Percentiles rank a stretch among this genome's conserved stretches.
Conservation (phyloP, 2,888 invertebrate species). For the Caenorhabditis afra region DNA sequence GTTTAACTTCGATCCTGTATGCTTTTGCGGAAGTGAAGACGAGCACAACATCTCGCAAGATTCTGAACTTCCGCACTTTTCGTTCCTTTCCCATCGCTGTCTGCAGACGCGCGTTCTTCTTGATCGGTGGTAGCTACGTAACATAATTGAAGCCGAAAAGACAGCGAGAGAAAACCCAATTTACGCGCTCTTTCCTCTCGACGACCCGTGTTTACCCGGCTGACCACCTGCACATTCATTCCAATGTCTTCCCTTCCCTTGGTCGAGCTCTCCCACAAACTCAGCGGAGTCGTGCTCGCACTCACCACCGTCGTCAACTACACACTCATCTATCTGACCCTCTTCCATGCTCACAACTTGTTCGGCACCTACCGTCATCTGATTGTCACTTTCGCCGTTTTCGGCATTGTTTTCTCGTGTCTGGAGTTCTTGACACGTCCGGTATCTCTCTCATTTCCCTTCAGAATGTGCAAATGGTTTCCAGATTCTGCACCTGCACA, state of each 20-base stretch:
- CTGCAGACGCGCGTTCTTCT: neutral
- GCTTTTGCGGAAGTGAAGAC: too few relatives aligned
- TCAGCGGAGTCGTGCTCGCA: constrained; percentile 6
- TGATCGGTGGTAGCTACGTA: constrained; percentile 7
- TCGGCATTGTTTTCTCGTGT: constrained; percentile 19
- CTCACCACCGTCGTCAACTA: constrained; percentile 24
- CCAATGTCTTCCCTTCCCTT: constrained; percentile 14
- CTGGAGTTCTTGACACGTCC: constrained; percentile 18
- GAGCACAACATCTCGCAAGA: too few relatives aligned
- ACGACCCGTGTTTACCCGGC: neutral
- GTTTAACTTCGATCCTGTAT: too few relatives aligned
- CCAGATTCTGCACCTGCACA: constrained; percentile 17
- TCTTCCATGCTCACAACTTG: constrained; percentile 25
- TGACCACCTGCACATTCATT: constrained; percentile 28
- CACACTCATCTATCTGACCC: constrained; percentile 23
- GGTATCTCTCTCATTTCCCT: too few relatives aligned
- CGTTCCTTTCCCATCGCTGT: neutral
- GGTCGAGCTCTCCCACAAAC: constrained; percentile 7
- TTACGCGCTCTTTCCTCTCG: constrained; percentile 6
- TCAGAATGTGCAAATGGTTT: neutral
- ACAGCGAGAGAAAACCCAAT: constrained; percentile 13
- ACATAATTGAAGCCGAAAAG: constrained; percentile 21
- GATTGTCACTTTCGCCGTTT: constrained; percentile 25
- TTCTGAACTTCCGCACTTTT: neutral
- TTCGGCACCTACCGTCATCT: constrained; percentile 30